A percentile compares a stretch with the other conserved stretches of the same genome.
These are phyloP conservation scores for Hydrolagus colliei DNA, from an alignment of 2,797 vertebrate genomes.

Conservation along the genomic window DNA sequence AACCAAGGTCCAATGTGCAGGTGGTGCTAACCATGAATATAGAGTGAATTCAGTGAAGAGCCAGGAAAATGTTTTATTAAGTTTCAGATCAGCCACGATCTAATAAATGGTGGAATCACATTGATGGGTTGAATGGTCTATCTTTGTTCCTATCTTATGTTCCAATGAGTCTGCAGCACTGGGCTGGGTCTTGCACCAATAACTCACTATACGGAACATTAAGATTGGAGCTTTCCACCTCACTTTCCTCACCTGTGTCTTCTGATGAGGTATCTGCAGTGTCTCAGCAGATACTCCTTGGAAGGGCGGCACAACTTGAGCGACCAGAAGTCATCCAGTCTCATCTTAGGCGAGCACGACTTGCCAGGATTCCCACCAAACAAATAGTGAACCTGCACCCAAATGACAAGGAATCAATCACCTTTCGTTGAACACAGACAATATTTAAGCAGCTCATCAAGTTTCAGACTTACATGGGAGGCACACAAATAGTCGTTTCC, in stretches of 20 bases:
- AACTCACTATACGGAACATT: neutral
- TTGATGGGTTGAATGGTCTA: too few species aligned
- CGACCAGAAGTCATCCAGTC: constrained; percentile 97
- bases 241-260: constrained; percentile 78
- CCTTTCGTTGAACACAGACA: neutral
- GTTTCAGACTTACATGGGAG: neutral
- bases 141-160: too few species aligned
- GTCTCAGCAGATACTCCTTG: constrained; percentile 91
- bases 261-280: constrained; percentile 96
- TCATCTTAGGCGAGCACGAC: constrained; percentile 97
- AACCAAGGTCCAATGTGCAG: too few species aligned
- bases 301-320: constrained; percentile 94
- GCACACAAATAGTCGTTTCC: neutral
- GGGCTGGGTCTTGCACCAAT: too few species aligned
- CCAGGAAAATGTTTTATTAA: too few species aligned
- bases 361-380: constrained; percentile 98
- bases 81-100: too few species aligned
- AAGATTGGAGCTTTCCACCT: neutral
- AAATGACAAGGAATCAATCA: neutral
- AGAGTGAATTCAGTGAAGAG: too few species aligned
- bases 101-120: too few species aligned
- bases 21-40: too few species aligned
- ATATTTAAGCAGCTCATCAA: neutral
- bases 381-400: constrained; percentile 85
- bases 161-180: neutral